Base-by-base conservation (phyloP, 1,140 invertebrate genomes). In the Pseudomyrmex dendroicus region DNA sequence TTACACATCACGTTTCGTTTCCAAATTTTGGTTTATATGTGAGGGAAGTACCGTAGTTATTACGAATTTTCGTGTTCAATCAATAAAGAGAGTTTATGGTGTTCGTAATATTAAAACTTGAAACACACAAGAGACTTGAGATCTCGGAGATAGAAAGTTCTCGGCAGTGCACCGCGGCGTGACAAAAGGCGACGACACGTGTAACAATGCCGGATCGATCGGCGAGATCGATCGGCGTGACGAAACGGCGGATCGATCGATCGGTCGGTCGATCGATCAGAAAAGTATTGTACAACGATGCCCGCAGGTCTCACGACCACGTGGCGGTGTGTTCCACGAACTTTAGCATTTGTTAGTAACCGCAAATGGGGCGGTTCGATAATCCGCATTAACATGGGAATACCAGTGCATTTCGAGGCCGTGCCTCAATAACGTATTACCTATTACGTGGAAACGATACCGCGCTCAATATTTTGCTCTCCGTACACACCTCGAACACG, bases 261-360 rank as follows among this genome's bases (percentile, higher is more conserved):
- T 56, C 20, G 68, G 63, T 82, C 78, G 59, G 63, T 73, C 80
- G 63, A 17, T 67, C 20, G 68, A 74, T 82, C 70, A 35, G 35
- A 74, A 82, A 74, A 74, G 78, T 84, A 35, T 35, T 35, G 35
- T 35, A 66, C 83, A 78, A 68, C 66, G 59, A 82, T 78, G 64
- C 62, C 66, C 74, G 48, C 76, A 17, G 52, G 74, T 80, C 66
- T 62, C 64, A 82, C 64, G 52, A 82, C 83, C 35, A 77, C 62
- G 74, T 63, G 63, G 44, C 56, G 44, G 54, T 80, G 64, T 70
- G 54, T 61, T 72, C 76, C 66, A 78, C 76, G 76, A 82, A 82
- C 83, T 82, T 84, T 84, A 82, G 63, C 63, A 82, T 82, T 84
- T 82, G 82, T 20, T 35, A 68, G 63, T 50, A 80, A 82, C 57